Percentiles rank a stretch among this genome's conserved stretches.
Conservation (phyloP, 1,140 invertebrate genomes). For the Brachionus paranguensis region DNA sequence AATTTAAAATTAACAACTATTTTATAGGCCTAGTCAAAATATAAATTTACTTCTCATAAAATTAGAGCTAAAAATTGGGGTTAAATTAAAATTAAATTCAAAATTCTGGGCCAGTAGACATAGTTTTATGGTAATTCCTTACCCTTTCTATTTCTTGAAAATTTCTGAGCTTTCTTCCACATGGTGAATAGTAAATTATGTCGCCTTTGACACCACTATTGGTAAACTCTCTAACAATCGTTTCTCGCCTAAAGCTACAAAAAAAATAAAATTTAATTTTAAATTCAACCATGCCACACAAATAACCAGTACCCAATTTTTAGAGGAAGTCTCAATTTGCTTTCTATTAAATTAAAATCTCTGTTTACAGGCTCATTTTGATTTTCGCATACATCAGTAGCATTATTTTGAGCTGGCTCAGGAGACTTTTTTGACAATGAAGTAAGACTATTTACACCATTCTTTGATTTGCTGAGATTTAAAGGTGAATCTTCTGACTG, state of each 20-base stretch:
- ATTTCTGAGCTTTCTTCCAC: slow-evolving; percentile 69
- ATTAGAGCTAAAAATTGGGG: too few species aligned
- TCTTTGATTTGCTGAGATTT: neutral
- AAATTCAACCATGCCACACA: neutral
- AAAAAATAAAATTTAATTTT: neutral
- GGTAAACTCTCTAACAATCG: slow-evolving; percentile 73
- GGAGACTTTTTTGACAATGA: neutral
- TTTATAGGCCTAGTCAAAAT: neutral
- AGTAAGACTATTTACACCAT: neutral
- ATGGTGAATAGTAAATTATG: slow-evolving; percentile 81
- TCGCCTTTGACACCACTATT: slow-evolving; percentile 59
- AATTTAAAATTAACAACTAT: too few species aligned
- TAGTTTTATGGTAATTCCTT: slow-evolving; percentile 41
- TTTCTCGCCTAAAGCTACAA: slow-evolving; percentile 74
- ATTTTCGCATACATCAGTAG: too few species aligned
- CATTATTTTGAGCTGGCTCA: neutral
- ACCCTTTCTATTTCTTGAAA: slow-evolving; percentile 69
- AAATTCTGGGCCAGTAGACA: too few species aligned
- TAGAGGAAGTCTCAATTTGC: neutral
- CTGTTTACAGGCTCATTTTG: neutral
- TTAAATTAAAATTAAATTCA: too few species aligned
- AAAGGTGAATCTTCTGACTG: neutral
- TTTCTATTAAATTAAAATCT: neutral
- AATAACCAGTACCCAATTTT: neutral
- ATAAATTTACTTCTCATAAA: neutral